A percentile compares a stretch with the other conserved stretches of the same genome.
Conservation (phyloP, 2,888 invertebrate species). For the Lycocerus yunnanus region DNA sequence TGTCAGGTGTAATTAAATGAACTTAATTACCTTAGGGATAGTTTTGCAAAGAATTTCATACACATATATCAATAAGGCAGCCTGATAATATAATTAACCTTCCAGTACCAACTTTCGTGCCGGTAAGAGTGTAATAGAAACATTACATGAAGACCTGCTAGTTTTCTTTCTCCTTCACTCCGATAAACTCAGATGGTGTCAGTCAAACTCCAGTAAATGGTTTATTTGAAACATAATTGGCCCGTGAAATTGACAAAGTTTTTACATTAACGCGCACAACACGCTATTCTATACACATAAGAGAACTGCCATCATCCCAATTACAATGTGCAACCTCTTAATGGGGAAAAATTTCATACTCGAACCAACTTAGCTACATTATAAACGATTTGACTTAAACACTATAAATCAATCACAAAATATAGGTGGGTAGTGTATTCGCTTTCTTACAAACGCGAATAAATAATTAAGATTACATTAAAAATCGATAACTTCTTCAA, state of each 20-base stretch:
- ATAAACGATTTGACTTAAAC: neutral
- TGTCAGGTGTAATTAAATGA: constrained; percentile 55
- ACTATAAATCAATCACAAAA: neutral
- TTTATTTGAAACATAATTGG: constrained; percentile 46
- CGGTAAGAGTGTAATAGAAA: constrained; percentile 32
- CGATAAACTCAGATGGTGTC: constrained; percentile 33
- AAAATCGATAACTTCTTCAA: neutral
- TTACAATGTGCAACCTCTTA: constrained; percentile 26
- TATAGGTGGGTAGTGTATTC: neutral
- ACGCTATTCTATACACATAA: constrained; percentile 29
- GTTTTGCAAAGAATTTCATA: constrained; percentile 53
- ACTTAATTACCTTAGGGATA: constrained; percentile 54
- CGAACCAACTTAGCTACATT: neutral
- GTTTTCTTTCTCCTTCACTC: constrained; percentile 15
- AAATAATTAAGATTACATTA: neutral
- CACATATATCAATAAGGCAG: constrained; percentile 45
- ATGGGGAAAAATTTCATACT: constrained; percentile 19
- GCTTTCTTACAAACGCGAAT: neutral
- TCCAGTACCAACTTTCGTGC: constrained; percentile 33
- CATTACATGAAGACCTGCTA: constrained; percentile 31
- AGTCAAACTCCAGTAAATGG: constrained; percentile 43
- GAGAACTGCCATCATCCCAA: constrained; percentile 25
- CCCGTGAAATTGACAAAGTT: constrained; percentile 46
- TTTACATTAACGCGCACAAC: constrained; percentile 42
- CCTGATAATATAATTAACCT: constrained; percentile 39